phyloP scores from a whole-genome alignment of 2,113 vertebrate species.

The Anas platyrhynchos region DNA sequence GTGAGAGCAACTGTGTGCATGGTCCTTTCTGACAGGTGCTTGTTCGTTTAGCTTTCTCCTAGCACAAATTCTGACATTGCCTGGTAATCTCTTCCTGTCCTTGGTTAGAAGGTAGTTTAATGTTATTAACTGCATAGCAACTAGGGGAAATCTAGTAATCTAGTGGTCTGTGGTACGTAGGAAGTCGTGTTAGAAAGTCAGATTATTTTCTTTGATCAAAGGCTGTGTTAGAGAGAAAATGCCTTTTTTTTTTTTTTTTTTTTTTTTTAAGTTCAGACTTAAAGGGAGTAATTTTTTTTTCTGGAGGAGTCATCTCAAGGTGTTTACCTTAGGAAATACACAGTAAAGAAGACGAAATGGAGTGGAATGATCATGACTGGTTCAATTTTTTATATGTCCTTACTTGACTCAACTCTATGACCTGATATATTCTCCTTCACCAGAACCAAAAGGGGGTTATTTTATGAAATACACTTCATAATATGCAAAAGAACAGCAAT shows the following conservation, averaged over 20 bases:
- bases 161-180: not conserved
- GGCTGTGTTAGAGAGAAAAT: not conserved
- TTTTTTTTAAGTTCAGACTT: not conserved
- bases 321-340: not conserved
- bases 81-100: not conserved
- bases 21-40: not conserved
- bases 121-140: not conserved
- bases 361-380: not conserved
- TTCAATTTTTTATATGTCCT: not conserved
- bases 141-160: not conserved
- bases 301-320: not conserved
- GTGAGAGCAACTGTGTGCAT: not conserved
- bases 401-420: not conserved
- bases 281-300: not conserved
- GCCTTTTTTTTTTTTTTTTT: not conserved
- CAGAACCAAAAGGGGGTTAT: not conserved
- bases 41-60: not conserved
- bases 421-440: not conserved
- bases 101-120: not conserved
- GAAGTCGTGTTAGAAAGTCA: not conserved
- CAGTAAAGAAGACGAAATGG: not conserved
- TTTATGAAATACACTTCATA: not conserved
- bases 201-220: not conserved
- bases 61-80: not conserved
- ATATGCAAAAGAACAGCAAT: not conserved